These are phyloP conservation scores for Lepidochrysops patricia DNA, from an alignment of 2,888 invertebrate genomes.

Conservation along the genomic window DNA sequence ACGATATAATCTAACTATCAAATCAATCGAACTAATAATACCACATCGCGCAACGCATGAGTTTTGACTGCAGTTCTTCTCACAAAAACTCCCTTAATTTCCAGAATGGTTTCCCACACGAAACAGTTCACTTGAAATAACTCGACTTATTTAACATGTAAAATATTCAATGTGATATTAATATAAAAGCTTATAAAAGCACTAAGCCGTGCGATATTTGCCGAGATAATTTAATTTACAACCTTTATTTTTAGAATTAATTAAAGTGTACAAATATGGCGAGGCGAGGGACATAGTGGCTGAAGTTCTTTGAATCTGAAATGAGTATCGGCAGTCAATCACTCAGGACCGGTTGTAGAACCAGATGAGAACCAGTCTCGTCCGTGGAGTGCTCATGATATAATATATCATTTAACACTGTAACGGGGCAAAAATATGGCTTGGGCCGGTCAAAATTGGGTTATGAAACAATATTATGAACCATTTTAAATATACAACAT, in stretches of 20 bases:
- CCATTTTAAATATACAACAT: too few species aligned
- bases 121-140: too few species aligned
- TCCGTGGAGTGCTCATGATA: not conserved
- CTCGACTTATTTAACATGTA: too few species aligned
- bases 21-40: too few species aligned
- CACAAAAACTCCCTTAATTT: too few species aligned
- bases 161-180: not conserved
- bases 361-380: not conserved
- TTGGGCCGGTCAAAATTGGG: not conserved
- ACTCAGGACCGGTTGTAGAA: not conserved
- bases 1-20: too few species aligned
- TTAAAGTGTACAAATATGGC: not conserved
- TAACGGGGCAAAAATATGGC: not conserved
- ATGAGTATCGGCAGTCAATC: conserved; percentile 12
- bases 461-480: too few species aligned
- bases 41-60: too few species aligned
- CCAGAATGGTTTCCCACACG: too few species aligned
- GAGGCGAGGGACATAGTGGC: not conserved
- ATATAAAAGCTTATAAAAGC: not conserved
- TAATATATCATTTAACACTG: not conserved
- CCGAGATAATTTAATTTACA: not conserved
- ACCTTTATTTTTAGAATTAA: not conserved
- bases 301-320: conserved; percentile 5
- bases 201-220: not conserved
- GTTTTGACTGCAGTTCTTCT: too few species aligned